A percentile compares a stretch with the other conserved stretches of the same genome.
Conservation (phyloP, 2,888 invertebrate species). For the Petrolisthes manimaculis region DNA sequence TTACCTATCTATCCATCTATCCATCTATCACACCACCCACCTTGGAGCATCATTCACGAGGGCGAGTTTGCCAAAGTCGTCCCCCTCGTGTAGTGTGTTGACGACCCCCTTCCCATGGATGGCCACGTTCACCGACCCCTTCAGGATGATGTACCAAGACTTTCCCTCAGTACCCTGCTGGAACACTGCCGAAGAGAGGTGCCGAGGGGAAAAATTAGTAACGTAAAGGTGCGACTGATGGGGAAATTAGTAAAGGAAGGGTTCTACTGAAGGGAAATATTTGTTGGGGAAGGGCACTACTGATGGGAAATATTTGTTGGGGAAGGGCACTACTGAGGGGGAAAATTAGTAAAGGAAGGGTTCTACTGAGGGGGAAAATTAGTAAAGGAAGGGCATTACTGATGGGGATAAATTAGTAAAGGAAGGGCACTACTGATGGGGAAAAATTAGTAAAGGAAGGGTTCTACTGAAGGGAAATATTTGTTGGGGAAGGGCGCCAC, state of each 20-base stretch:
- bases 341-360: not conserved
- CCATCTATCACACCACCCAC: constrained; percentile 67
- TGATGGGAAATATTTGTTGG: not conserved
- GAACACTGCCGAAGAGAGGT: constrained; percentile 75
- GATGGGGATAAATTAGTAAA: too few species aligned
- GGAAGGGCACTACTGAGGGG: not conserved
- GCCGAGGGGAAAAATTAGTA: not conserved
- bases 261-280: not conserved
- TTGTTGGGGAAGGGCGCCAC: too few species aligned
- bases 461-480: too few species aligned
- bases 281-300: not conserved
- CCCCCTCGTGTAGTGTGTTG: constrained; percentile 84
- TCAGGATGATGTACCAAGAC: constrained; percentile 86
- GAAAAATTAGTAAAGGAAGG: too few species aligned
- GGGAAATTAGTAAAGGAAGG: not conserved
- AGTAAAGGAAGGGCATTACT: too few species aligned
- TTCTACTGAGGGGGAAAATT: too few species aligned
- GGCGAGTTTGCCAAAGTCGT: constrained; percentile 89
- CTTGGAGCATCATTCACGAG: constrained; percentile 87
- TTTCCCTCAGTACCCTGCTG: constrained; percentile 87
- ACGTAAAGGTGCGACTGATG: not conserved
- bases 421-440: too few species aligned
- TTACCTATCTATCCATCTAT: too few species aligned
- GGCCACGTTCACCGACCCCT: constrained; percentile 86
- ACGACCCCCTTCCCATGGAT: constrained; percentile 88